A percentile compares a stretch with the other conserved stretches of the same genome.
These are phyloP conservation scores for Nephrotoma guestfalica DNA, from an alignment of 2,888 invertebrate genomes.

Conservation along the genomic window DNA sequence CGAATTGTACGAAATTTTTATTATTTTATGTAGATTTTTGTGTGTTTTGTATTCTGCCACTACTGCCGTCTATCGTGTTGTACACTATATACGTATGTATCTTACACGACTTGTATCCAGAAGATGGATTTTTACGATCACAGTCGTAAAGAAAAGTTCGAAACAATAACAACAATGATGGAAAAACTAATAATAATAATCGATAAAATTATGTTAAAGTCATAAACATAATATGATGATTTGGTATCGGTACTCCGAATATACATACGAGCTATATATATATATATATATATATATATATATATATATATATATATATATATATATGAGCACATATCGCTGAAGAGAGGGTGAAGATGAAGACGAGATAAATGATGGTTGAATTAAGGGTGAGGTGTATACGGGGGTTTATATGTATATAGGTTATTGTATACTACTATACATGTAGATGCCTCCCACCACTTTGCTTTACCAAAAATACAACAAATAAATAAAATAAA, in stretches of 20 bases:
- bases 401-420: neutral
- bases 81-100: neutral
- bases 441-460: neutral
- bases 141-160: neutral
- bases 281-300: neutral
- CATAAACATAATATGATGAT: neutral
- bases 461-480: neutral
- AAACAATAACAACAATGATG: neutral
- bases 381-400: neutral
- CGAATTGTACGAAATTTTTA: neutral
- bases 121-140: neutral
- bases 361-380: neutral
- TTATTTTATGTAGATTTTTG: neutral
- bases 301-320: neutral
- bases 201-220: neutral
- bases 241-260: neutral
- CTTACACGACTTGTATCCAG: neutral
- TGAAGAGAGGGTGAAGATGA: neutral
- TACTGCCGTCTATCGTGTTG: neutral
- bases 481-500: neutral
- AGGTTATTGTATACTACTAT: neutral
- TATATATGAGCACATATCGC: too few species aligned
- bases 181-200: neutral
- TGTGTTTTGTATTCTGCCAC: neutral
- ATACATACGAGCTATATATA: neutral